Conservation (phyloP, 2,113 vertebrate genomes). For the Sylvicapra grimmia region DNA sequence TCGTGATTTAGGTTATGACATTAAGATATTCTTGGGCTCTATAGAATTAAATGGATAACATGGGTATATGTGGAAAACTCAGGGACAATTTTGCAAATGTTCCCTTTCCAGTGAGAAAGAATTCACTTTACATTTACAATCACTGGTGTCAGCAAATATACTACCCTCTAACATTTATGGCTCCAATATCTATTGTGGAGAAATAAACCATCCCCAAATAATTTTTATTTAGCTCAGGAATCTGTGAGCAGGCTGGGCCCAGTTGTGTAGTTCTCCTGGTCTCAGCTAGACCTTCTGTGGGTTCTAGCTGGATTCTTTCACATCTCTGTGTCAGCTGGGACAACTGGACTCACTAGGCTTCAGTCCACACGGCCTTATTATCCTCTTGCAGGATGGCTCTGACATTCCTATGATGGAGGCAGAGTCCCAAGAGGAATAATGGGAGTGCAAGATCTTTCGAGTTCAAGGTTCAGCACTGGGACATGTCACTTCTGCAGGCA, state of each 20-base stretch:
- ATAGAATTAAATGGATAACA: background rate
- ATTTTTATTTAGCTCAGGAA: background rate
- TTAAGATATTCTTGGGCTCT: background rate
- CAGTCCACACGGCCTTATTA: background rate
- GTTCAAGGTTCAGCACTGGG: background rate
- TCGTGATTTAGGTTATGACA: background rate
- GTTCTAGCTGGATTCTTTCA: background rate
- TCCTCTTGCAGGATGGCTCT: background rate
- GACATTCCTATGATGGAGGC: background rate
- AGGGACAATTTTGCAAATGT: background rate
- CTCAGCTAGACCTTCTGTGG: background rate
- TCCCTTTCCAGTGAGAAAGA: background rate
- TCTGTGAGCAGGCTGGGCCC: background rate
- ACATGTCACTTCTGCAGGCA: background rate
- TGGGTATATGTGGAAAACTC: background rate
- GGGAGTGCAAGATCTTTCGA: background rate
- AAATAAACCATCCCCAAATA: background rate
- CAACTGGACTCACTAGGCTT: background rate
- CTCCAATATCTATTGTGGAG: background rate
- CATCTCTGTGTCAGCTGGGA: background rate
- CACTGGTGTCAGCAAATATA: background rate
- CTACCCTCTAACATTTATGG: background rate
- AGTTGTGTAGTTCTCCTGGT: background rate
- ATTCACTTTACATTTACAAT: background rate
- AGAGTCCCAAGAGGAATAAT: background rate